Conservation (phyloP, 2,113 vertebrate species). For the Alligator mississippiensis region DNA sequence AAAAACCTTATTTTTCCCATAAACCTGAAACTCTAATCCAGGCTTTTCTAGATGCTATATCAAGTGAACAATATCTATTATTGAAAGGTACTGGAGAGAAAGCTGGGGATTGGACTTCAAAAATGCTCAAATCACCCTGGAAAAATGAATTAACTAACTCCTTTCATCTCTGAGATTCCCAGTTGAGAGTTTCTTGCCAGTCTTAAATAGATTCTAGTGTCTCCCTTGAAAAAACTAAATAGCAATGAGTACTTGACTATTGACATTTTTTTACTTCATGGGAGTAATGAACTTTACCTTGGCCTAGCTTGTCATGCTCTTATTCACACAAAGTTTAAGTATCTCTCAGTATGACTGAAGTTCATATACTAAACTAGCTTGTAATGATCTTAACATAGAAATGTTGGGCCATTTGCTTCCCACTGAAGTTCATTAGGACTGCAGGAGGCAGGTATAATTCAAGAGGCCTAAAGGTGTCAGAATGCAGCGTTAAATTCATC, state of each 20-base stretch:
- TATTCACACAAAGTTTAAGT: background rate
- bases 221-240: rapidly evolving
- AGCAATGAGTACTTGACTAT: background rate
- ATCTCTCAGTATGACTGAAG: background rate
- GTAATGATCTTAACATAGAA: background rate
- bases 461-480: background rate
- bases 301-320: background rate
- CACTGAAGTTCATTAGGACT: background rate
- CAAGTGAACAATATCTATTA: background rate
- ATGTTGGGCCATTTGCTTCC: background rate
- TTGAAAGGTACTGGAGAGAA: background rate
- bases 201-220: background rate
- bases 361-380: background rate
- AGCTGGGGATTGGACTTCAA: background rate
- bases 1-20: background rate
- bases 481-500: background rate
- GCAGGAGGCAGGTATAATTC: background rate
- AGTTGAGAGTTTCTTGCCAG: background rate
- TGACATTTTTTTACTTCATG: background rate
- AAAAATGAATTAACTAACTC: background rate
- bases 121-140: background rate
- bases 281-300: background rate
- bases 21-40: background rate
- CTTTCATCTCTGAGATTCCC: background rate
- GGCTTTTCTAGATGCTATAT: background rate